Evolutionary conservation across 2,888 invertebrate species (phyloP), one percentile per base, ranked within the genome.

Genomic region (Leistus spinibarbis): DNA sequence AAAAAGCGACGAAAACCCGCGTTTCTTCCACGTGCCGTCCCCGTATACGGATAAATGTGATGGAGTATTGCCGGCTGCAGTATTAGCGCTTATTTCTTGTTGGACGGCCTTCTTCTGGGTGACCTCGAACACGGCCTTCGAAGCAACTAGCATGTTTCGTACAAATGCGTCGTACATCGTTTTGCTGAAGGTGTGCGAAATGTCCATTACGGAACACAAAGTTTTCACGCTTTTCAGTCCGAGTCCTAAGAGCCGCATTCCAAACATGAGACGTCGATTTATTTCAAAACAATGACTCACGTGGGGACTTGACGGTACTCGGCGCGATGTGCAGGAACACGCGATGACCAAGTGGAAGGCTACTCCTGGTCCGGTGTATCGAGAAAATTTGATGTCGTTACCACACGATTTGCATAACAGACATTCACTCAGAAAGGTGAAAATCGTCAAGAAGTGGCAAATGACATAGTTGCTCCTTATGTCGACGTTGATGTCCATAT

Each of bases 1-100:
- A 68, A 73, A 78, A 54, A 78, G 70, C 9, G 78, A 78, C 20
- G 78, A 63, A 74, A 69, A 78, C 16, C 71, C 77, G 71, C 78
- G 74, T 64, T 80, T 80, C 62, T 78, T 79, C 80, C 79, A 81
- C 20, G 78, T 77, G 20, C 80, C 79, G 64, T 80, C 79, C 62
- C 79, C 80, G 9, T 78, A 80, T 56, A 80, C 79, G 77, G 56
- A 79, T 13, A 80, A 76, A 57, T 56, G 3, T 10, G 3, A 13
- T 17, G 56, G 56, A 16, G 40, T 27, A 3, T 71, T 40, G 4
- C 53, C 63, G 63, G 40, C 53, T 71, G 3, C n/a, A 27, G 9
- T 13, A 57, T 3, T 57, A 19, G 22, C 10, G 64, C 79, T 77
- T 78, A 76, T 77, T 71, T 78, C 73, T 77, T 80, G 77, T 77